Percentiles rank a stretch among this genome's conserved stretches.
Conservation (phyloP, 2,113 vertebrate genomes). For the Cebidichthys violaceus region DNA sequence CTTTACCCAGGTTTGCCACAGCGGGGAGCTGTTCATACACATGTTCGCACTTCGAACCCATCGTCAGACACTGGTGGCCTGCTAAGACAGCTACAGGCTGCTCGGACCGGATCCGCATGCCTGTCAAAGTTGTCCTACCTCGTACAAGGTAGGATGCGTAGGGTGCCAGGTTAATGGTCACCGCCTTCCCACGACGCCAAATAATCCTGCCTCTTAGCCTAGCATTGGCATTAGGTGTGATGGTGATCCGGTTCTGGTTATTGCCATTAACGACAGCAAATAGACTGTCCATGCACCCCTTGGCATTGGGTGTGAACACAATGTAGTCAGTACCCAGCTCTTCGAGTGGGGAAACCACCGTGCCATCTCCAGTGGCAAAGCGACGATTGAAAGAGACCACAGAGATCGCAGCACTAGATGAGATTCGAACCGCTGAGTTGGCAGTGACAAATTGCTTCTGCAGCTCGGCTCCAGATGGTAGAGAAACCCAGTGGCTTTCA, state of each 20-base stretch:
- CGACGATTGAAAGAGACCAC: conserved; percentile 41
- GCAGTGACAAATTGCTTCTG: neutral
- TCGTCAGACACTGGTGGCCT: conserved; percentile 30
- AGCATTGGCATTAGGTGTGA: neutral
- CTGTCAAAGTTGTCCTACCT: neutral
- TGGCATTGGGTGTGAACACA: conserved; percentile 12
- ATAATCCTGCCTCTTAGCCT: fast-evolving
- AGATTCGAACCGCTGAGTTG: conserved; percentile 41
- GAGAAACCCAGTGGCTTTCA: conserved; percentile 3
- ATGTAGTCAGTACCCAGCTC: conserved; percentile 28
- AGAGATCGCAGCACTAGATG: conserved; percentile 34
- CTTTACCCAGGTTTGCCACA: conserved; percentile 29
- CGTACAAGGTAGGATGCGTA: conserved; percentile 23
- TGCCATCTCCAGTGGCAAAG: neutral
- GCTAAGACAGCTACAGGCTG: conserved; percentile 31
- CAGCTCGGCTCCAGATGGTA: conserved; percentile 1
- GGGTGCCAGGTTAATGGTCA: conserved; percentile 16
- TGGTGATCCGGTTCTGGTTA: conserved; percentile 10
- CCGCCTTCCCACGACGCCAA: neutral
- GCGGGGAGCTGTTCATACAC: conserved; percentile 51
- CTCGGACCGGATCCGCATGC: conserved; percentile 19
- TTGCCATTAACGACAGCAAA: conserved; percentile 39
- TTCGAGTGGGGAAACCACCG: conserved; percentile 18
- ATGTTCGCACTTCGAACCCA: neutral
- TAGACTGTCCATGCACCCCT: fast-evolving